phyloP scores from a whole-genome alignment of 1,140 invertebrate genomes.

The Drosophila suzukii region DNA sequence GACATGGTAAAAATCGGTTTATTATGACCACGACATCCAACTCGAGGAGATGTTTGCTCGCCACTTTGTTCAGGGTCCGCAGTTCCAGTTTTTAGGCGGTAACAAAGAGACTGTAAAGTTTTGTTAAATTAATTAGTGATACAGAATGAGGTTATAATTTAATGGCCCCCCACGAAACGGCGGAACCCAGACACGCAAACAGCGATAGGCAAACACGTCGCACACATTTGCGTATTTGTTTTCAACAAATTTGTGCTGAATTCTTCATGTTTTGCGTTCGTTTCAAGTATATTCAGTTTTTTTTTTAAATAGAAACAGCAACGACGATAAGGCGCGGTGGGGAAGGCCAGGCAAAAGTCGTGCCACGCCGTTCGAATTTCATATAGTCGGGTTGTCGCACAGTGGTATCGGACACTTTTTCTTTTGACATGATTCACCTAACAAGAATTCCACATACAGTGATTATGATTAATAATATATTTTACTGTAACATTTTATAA shows the following conservation, averaged over 20 bases:
- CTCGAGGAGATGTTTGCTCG: slow-evolving; percentile 54
- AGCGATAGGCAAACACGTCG: slow-evolving; percentile 23
- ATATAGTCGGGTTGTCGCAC: slow-evolving; percentile 38
- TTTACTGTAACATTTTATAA: background rate
- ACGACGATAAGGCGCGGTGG: slow-evolving; percentile 46
- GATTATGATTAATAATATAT: background rate
- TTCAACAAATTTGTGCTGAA: slow-evolving; percentile 71
- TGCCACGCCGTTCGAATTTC: slow-evolving; percentile 64
- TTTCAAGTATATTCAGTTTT: slow-evolving; percentile 49
- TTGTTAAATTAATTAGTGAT: slow-evolving; percentile 49
- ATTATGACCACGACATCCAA: slow-evolving; percentile 71
- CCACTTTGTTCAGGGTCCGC: slow-evolving; percentile 10
- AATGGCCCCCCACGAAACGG: slow-evolving; percentile 14
- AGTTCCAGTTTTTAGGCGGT: slow-evolving; percentile 12
- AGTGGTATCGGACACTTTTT: slow-evolving; percentile 26
- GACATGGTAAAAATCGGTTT: slow-evolving; percentile 63
- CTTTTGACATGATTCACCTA: background rate
- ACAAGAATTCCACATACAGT: background rate
- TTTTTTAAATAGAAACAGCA: slow-evolving; percentile 72
- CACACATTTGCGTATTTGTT: slow-evolving; percentile 51
- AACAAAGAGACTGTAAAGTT: slow-evolving; percentile 6
- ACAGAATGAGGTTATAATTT: slow-evolving; percentile 50
- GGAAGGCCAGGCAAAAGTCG: slow-evolving; percentile 44
- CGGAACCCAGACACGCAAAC: slow-evolving; percentile 8
- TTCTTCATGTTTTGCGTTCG: slow-evolving; percentile 57